A percentile compares a stretch with the other conserved stretches of the same genome.
These are phyloP conservation scores for Cryptocephalus primarius DNA, from an alignment of 2,888 invertebrate genomes.

Conservation along the genomic window DNA sequence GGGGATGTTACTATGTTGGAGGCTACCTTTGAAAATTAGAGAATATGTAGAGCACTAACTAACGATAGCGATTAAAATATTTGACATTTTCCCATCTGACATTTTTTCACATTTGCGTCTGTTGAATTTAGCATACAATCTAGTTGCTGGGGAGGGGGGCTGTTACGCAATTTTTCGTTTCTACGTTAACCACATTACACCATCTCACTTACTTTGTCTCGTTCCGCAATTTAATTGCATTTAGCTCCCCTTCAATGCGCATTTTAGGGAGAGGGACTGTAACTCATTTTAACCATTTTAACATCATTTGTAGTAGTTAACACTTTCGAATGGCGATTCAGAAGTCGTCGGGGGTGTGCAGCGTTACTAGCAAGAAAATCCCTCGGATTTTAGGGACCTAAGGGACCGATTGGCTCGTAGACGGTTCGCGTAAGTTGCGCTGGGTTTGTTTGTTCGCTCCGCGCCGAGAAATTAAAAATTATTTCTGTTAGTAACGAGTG, in stretches of 20 bases:
- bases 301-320: constrained; percentile 18
- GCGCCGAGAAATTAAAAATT: constrained; percentile 15
- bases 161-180: no score
- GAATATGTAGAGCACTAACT: no score
- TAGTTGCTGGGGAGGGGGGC: no score
- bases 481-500: constrained; percentile 11
- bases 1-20: no score
- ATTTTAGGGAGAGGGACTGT: constrained; percentile 15
- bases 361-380: constrained; percentile 1
- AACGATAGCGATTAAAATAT: no score
- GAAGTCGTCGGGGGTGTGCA: constrained; percentile 5
- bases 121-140: no score
- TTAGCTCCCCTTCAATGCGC: constrained; percentile 10
- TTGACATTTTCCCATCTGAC: no score
- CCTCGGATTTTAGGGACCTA: background rate
- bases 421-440: no score
- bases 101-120: no score
- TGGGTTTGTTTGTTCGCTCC: constrained; percentile 8
- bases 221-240: constrained; percentile 14
- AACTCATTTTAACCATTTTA: constrained; percentile 20
- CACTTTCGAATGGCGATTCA: constrained; percentile 16
- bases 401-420: background rate
- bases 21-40: no score
- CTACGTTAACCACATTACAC: constrained; percentile 10
- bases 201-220: constrained; percentile 14